These are phyloP conservation scores for Bombyx mori DNA, from an alignment of 1,140 invertebrate species.

Conservation along the genomic window ASM3026992v2 NC_085118.1:7634001-7634500, in stretches of 20 bases:
- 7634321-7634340: slow-evolving; percentile 30
- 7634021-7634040: slow-evolving; percentile 68
- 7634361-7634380: slow-evolving; percentile 10
- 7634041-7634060: slow-evolving; percentile 46
- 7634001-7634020: slow-evolving; percentile 64
- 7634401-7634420: background rate
- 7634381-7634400: background rate
- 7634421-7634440: background rate
- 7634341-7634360: slow-evolving; percentile 41
- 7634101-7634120: slow-evolving; percentile 27
- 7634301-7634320: slow-evolving; percentile 27
- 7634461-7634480: background rate
- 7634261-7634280: too few species aligned
- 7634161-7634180: too few species aligned
- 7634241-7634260: too few species aligned
- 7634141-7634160: slow-evolving; percentile 16
- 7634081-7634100: slow-evolving; percentile 54
- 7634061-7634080: slow-evolving; percentile 59
- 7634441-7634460: too few species aligned
- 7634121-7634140: slow-evolving; percentile 51
- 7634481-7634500: slow-evolving; percentile 3
- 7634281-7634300: background rate
- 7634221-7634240: too few species aligned
- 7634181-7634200: too few species aligned
- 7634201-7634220: too few species aligned